Evolutionary conservation across 2,797 vertebrate species (phyloP).

Genomic region (Pempheris klunzingeri): DNA sequence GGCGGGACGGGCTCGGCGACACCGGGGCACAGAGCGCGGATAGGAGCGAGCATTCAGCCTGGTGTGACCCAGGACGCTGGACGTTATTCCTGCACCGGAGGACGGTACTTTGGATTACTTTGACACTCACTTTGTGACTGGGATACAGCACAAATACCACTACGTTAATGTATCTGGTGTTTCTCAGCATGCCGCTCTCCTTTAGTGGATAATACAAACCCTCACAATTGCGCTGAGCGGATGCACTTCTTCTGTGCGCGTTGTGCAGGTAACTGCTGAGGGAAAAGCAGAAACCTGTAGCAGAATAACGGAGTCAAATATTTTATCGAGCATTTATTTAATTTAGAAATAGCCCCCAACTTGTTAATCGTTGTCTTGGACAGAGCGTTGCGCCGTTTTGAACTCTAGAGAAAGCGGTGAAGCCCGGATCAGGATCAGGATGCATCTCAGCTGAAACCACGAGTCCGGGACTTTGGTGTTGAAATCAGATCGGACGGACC

Average conservation of each 20-base stretch:
- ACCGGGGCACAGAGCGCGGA: conserved; percentile 47
- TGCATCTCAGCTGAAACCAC: conserved; percentile 76
- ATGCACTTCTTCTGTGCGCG: conserved; percentile 58
- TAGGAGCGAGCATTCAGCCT: conserved; percentile 31
- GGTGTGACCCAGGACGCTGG: conserved; percentile 30
- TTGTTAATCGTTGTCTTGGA: conserved; percentile 8
- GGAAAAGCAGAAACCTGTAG: conserved; percentile 33
- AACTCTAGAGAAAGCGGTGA: conserved; percentile 30
- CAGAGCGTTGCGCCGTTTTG: neutral
- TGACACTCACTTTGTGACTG: conserved; percentile 31
- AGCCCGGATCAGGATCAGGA: conserved; percentile 48
- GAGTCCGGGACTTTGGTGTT: conserved; percentile 52
- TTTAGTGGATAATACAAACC: conserved; percentile 13
- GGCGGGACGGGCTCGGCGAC: conserved; percentile 66
- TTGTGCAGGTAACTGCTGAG: conserved; percentile 47
- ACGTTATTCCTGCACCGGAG: conserved; percentile 31
- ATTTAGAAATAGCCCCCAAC: conserved; percentile 10
- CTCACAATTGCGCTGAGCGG: conserved; percentile 36
- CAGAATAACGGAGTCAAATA: neutral
- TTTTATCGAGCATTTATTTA: neutral
- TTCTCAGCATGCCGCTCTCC: conserved; percentile 13
- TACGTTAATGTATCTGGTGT: neutral
- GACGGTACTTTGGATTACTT: conserved; percentile 74
- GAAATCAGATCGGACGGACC: conserved; percentile 44
- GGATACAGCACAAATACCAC: neutral